Conservation (phyloP, 2,797 vertebrate genomes). For the Gymnodraco acuticeps region DNA sequence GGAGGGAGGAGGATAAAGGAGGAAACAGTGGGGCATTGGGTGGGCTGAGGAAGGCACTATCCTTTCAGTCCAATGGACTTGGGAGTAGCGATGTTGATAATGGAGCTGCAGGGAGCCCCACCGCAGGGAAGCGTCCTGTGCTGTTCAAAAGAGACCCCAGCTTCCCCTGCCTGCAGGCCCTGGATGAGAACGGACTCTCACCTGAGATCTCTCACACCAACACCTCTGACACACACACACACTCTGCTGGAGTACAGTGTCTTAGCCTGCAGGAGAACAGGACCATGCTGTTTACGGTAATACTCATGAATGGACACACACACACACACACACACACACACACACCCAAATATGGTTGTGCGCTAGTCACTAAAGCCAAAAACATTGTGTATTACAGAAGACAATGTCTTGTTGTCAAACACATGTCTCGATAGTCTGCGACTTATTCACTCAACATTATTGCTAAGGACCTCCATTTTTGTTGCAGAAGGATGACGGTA, state of each 20-base stretch:
- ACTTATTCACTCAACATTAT: not conserved
- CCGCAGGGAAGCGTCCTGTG: conserved; percentile 71
- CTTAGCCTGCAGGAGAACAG: conserved; percentile 96
- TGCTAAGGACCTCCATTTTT: not conserved
- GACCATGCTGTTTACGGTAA: conserved; percentile 97
- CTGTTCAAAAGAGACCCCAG: conserved; percentile 89
- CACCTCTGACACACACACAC: conserved; percentile 64
- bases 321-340: not conserved
- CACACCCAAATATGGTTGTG: not conserved
- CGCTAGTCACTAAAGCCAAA: not conserved
- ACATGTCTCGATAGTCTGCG: not conserved
- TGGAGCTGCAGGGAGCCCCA: conserved; percentile 62
- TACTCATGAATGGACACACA: not conserved
- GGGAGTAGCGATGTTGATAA: conserved; percentile 33
- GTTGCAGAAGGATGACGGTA: not conserved
- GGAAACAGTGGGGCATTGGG: conserved; percentile 54
- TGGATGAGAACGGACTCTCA: conserved; percentile 91
- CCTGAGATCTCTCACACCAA: conserved; percentile 87
- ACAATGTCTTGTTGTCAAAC: too few species aligned
- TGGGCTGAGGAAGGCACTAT: conserved; percentile 81
- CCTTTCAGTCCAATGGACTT: conserved; percentile 81
- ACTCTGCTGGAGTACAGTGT: conserved; percentile 89
- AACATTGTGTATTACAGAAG: not conserved
- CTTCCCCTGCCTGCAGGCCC: conserved; percentile 84
- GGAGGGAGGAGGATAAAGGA: conserved; percentile 34